These are phyloP conservation scores for Psittacula echo DNA, from an alignment of 2,797 vertebrate genomes.

Conservation along the genomic window DNA sequence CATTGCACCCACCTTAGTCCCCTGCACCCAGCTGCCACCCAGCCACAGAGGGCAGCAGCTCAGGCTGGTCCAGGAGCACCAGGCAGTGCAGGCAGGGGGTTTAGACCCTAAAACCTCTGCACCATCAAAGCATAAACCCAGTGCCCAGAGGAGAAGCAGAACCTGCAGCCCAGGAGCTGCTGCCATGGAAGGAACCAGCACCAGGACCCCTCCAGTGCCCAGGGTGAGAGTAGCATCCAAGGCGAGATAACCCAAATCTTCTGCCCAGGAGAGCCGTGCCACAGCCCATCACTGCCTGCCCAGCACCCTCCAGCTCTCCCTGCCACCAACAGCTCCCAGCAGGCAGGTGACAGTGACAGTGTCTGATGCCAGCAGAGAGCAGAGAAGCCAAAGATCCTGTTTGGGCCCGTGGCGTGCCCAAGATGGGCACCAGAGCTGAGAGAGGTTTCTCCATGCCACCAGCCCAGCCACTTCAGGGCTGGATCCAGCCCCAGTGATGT, in stretches of 20 bases:
- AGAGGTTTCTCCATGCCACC: not conserved
- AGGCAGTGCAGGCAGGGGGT: not conserved
- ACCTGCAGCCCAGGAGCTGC: not conserved
- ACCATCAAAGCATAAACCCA: not conserved
- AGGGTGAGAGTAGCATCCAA: not conserved
- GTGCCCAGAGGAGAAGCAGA: not conserved
- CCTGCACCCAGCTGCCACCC: not conserved
- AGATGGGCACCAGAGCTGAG: accelerated
- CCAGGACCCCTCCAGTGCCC: accelerated
- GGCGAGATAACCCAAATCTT: not conserved
- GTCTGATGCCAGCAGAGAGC: not conserved
- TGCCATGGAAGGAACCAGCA: not conserved
- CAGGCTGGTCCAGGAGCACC: not conserved
- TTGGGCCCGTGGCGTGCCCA: accelerated
- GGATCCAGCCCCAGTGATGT: accelerated
- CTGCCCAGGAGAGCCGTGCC: not conserved
- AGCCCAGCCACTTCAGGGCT: not conserved
- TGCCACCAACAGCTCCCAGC: not conserved
- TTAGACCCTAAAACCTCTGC: not conserved
- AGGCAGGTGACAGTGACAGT: not conserved
- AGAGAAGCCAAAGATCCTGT: not conserved
- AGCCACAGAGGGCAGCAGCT: not conserved
- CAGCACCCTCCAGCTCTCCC: not conserved
- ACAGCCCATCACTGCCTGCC: accelerated
- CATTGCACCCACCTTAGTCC: not conserved